A percentile compares a stretch with the other conserved stretches of the same genome.
These are phyloP conservation scores for Amorpha juglandis DNA, from an alignment of 2,888 invertebrate genomes.

Conservation along the genomic window DNA sequence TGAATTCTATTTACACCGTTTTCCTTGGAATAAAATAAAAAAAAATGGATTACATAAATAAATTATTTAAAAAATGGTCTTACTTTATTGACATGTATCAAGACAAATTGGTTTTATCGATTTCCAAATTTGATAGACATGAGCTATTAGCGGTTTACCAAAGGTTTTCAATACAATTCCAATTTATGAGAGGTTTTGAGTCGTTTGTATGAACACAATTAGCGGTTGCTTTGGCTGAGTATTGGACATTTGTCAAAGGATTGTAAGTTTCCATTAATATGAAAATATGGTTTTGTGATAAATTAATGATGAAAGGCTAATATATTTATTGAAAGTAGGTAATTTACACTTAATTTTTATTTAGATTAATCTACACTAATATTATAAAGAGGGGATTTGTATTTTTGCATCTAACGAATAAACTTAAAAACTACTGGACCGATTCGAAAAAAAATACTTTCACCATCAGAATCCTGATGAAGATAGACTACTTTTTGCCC, in stretches of 20 bases:
- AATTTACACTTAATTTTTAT: not conserved
- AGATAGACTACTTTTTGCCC: too few species aligned
- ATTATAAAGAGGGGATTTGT: too few species aligned
- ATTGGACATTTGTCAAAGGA: slow-evolving; percentile 24
- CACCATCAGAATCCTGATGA: too few species aligned
- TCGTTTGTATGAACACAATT: slow-evolving; percentile 14
- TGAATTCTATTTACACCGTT: too few species aligned
- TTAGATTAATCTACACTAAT: slow-evolving; percentile 3
- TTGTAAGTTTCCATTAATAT: slow-evolving; percentile 12
- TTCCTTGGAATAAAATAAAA: too few species aligned
- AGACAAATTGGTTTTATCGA: slow-evolving; percentile 11
- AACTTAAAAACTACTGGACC: too few species aligned
- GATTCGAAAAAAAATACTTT: too few species aligned
- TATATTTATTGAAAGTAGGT: not conserved
- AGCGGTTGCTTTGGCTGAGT: slow-evolving; percentile 2
- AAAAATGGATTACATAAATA: too few species aligned
- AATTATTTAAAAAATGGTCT: not conserved
- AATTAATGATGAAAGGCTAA: not conserved
- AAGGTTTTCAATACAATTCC: slow-evolving; percentile 1
- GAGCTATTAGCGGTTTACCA: slow-evolving; percentile 9
- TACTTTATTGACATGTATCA: too few species aligned
- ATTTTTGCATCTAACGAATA: too few species aligned
- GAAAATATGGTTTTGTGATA: slow-evolving; percentile 12
- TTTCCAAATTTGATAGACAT: slow-evolving; percentile 11
- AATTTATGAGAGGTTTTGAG: slow-evolving; percentile 11